A percentile compares a stretch with the other conserved stretches of the same genome.
Conservation (phyloP, 2,113 vertebrate genomes). For the Ammodytes dubius region DNA sequence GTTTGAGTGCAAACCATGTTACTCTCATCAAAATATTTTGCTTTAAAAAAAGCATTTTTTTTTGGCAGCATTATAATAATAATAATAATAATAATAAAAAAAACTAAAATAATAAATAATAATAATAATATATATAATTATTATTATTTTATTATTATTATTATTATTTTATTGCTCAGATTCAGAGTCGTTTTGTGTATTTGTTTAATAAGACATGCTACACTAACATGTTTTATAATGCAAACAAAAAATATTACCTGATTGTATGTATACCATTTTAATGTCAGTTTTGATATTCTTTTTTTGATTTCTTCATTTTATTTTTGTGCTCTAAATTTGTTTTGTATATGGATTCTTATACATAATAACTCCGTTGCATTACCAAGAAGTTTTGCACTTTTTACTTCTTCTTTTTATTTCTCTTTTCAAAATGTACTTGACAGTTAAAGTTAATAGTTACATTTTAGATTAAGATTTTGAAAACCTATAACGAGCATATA, state of each 20-base stretch:
- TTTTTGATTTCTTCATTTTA: neutral
- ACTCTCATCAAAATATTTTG: neutral
- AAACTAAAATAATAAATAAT: too few species aligned
- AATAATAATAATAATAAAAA: too few species aligned
- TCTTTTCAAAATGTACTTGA: constrained; percentile 15
- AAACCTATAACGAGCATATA: constrained; percentile 34
- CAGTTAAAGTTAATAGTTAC: constrained; percentile 44
- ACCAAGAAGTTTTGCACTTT: constrained; percentile 14
- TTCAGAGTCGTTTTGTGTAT: neutral
- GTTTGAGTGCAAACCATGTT: constrained; percentile 4
- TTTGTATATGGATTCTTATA: too few species aligned
- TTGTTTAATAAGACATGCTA: neutral
- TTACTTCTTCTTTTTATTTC: constrained; percentile 22
- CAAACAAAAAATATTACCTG: neutral
- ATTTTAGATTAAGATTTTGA: constrained; percentile 13
- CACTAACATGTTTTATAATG: neutral
- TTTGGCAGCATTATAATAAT: neutral
- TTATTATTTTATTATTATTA: too few species aligned
- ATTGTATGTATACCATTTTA: neutral
- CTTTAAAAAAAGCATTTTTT: constrained; percentile 5
- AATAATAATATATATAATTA: too few species aligned
- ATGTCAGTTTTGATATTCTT: neutral
- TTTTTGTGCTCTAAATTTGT: neutral
- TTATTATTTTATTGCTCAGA: neutral
- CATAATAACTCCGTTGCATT: neutral